These are phyloP conservation scores for Andrena bucephala DNA, from an alignment of 2,888 invertebrate genomes.

Conservation along the genomic window DNA sequence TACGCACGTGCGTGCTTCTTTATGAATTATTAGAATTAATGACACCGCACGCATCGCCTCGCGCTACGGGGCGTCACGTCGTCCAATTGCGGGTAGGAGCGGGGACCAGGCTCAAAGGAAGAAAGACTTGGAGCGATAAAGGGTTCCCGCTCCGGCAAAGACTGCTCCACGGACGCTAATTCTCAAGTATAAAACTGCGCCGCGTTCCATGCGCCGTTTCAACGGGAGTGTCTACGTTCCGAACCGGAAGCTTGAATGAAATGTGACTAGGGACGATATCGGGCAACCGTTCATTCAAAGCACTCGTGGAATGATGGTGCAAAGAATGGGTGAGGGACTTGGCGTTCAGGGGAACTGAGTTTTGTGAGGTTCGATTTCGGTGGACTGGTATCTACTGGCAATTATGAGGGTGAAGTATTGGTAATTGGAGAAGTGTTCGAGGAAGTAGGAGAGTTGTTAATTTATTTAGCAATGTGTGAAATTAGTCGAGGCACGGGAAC, in stretches of 20 bases:
- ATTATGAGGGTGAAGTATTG: no score
- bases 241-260: background rate
- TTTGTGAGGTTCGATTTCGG: no score
- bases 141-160: conserved; percentile 20
- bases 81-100: conserved; percentile 69
- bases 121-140: conserved; percentile 20
- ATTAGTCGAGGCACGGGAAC: no score
- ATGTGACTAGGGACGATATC: background rate
- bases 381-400: no score
- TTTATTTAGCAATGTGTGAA: no score
- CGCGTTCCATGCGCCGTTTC: background rate
- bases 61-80: conserved; percentile 74
- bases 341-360: no score
- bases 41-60: conserved; percentile 80
- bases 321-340: no score
- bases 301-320: background rate
- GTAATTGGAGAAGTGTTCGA: no score
- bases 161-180: conserved; percentile 14
- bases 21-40: conserved; percentile 84
- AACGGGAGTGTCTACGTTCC: background rate
- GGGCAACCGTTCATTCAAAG: no score
- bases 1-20: conserved; percentile 82
- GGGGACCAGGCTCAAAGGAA: conserved; percentile 51
- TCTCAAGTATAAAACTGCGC: background rate
- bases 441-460: no score